Base-by-base conservation (phyloP, 30 jellyfish, hydroid and myxozoan species). In the Turritopsis rubra region DNA sequence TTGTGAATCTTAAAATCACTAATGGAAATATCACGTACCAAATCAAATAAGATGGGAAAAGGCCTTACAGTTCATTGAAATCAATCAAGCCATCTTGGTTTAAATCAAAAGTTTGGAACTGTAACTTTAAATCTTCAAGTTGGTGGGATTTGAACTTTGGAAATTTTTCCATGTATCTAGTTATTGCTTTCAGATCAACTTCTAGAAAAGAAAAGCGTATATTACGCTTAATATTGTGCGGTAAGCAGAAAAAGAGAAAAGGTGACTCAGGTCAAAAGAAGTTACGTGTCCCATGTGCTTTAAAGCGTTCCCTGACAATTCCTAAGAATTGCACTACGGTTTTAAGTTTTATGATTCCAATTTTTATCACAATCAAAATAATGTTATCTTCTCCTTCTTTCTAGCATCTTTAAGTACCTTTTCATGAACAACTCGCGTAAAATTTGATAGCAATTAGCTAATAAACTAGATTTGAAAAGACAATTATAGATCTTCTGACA, bases 1-100 rank as follows among this genome's bases (percentile, higher is more conserved):
- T n/a, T n/a, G n/a, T n/a, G n/a, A n/a, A n/a, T n/a, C n/a, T n/a
- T n/a, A n/a, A n/a, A n/a, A n/a, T n/a, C n/a, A n/a, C n/a, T n/a
- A n/a, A n/a, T n/a, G n/a, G n/a, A n/a, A n/a, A n/a, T n/a, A n/a
- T n/a, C n/a, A n/a, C n/a, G n/a, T n/a, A n/a, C n/a, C n/a, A n/a
- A n/a, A n/a, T n/a, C n/a, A n/a, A n/a, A n/a, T n/a, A n/a, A n/a
- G n/a, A n/a, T n/a, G n/a, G n/a, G n/a, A n/a, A n/a, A 41, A n/a
- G 19, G 30, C 13, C 82, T 74, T 74, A 74, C 82, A 74, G 13
- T 74, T 74, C 82, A 21, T 74, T 26, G 60, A 21, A 74, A 74
- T 74, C 82, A 13, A 74, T 74, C 21, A 74, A 30, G 26, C 82
- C 82, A 30, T 74, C 82, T 24, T 74, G 82, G 71, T 74, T 74